Evolutionary conservation across 1,140 invertebrate species (phyloP), one percentile per base, ranked within the genome.

Genomic region (Bombyx mandarina): DNA sequence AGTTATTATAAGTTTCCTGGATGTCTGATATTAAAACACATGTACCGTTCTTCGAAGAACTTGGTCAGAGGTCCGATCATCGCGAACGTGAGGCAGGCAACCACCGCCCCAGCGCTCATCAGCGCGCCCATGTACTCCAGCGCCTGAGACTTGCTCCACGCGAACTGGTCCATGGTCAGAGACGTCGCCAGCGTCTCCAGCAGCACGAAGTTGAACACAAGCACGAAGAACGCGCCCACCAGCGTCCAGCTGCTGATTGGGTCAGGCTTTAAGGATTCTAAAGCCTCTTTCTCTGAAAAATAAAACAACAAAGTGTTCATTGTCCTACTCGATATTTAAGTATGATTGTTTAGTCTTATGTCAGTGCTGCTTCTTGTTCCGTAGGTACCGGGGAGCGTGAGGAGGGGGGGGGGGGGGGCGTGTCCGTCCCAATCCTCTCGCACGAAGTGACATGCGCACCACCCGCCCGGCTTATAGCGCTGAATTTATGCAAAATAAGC

Each of bases 131-230:
- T 93, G 75, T 96, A 94, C 69, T 92, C 90, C 1, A 97, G 85
- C 6, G 95, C 92, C 74, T 95, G 89, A 22, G 88, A 75, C 80
- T 95, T 93, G 43, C 91, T 92, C 96, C 95, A 97, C 6, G 91
- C 95, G 87, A 96, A 96, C 89, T 96, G 95, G 77, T 97, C 94
- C 93, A 96, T 96, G 6, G 93, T 94, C 45, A 97, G 84, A 2
- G 95, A 92, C 9, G 95, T 96, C 45, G 92, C 95, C 61, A 97
- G 89, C 45, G 96, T 97, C 90, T 98, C 96, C 69, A 96, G 89
- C 53, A 97, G 89, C 61, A 97, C 94, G 86, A 97, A 97, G 81
- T 96, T 96, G 78, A 97, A 96, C 42, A 96, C 92, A 54, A 96
- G 89, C 58, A 95, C 91, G 82, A 96, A 97, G 81, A 97, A 97